These are phyloP conservation scores for Seriola quinqueradiata DNA, from an alignment of 2,113 vertebrate genomes.

Conservation along the genomic window DNA sequence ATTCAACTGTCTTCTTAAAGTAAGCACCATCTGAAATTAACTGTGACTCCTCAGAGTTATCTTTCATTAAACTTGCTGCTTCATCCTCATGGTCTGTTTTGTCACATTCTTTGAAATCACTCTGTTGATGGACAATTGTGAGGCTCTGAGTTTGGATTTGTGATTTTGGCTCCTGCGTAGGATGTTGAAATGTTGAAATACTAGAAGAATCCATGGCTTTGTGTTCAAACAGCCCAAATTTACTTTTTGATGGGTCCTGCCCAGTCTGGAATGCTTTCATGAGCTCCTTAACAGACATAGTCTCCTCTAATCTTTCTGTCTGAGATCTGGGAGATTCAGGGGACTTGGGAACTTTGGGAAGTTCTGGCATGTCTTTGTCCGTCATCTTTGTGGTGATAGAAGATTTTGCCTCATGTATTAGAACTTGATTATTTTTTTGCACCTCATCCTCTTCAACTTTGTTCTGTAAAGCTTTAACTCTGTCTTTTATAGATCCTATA, in stretches of 20 bases:
- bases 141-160: slow-evolving; percentile 18
- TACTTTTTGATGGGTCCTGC: slow-evolving; percentile 94
- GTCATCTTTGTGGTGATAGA: slow-evolving; percentile 52
- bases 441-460: slow-evolving; percentile 91
- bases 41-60: too few relatives aligned
- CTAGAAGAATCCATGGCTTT: slow-evolving; percentile 75
- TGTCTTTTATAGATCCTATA: slow-evolving; percentile 97
- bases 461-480: slow-evolving; percentile 93
- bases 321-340: slow-evolving; percentile 85
- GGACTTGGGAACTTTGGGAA: slow-evolving; percentile 84
- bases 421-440: slow-evolving; percentile 81
- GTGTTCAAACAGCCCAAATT: slow-evolving; percentile 94
- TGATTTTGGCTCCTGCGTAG: slow-evolving; percentile 27
- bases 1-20: too few relatives aligned
- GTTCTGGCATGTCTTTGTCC: slow-evolving; percentile 77
- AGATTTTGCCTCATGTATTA: slow-evolving; percentile 56
- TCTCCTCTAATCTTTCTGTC: slow-evolving; percentile 94
- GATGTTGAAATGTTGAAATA: slow-evolving; percentile 35
- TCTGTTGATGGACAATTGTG: slow-evolving; percentile 16
- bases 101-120: not conserved
- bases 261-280: slow-evolving; percentile 98
- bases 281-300: slow-evolving; percentile 95
- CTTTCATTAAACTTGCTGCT: too few relatives aligned
- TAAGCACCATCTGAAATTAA: too few relatives aligned
- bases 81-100: too few relatives aligned